phyloP scores from a whole-genome alignment of 2,888 invertebrate species.

The Ichneumoninae sp. region DNA sequence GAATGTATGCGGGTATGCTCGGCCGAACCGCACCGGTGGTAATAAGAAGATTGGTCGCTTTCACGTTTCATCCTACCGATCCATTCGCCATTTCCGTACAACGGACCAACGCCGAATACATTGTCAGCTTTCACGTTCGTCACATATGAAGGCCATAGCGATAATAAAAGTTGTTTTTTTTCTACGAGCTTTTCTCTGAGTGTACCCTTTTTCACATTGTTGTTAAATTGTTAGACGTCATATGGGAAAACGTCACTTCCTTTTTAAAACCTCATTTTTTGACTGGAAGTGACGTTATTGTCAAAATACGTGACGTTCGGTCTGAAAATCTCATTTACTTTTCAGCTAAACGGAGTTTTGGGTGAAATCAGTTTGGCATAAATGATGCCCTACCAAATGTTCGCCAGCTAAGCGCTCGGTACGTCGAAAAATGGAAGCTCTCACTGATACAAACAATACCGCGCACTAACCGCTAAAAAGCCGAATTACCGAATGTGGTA shows the following conservation, averaged over 20 bases:
- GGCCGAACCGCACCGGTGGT: constrained; percentile 88
- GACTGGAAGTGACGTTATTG: not conserved
- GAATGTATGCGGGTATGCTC: constrained; percentile 89
- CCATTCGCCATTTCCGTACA: constrained; percentile 98
- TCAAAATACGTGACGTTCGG: too few relatives aligned
- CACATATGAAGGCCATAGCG: constrained; percentile 83
- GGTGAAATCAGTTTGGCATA: not conserved
- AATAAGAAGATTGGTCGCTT: constrained; percentile 94
- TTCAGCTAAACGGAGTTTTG: too few relatives aligned
- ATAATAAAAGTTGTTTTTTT: constrained; percentile 20
- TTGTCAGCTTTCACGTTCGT: constrained; percentile 97
- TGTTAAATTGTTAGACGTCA: not conserved
- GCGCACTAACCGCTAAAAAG: constrained; percentile 33
- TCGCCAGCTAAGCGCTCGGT: too few relatives aligned
- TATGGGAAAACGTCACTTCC: too few relatives aligned
- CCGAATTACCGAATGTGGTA: not conserved
- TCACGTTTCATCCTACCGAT: constrained; percentile 98
- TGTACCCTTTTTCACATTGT: not conserved
- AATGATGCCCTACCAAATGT: too few relatives aligned
- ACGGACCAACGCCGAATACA: constrained; percentile 95
- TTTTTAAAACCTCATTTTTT: not conserved
- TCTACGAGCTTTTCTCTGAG: constrained; percentile 6
- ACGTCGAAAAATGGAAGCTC: not conserved
- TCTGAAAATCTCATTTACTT: too few relatives aligned
- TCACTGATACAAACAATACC: constrained; percentile 39